Conservation (phyloP, 2,797 vertebrate genomes). For the Xenopus petersii region DNA sequence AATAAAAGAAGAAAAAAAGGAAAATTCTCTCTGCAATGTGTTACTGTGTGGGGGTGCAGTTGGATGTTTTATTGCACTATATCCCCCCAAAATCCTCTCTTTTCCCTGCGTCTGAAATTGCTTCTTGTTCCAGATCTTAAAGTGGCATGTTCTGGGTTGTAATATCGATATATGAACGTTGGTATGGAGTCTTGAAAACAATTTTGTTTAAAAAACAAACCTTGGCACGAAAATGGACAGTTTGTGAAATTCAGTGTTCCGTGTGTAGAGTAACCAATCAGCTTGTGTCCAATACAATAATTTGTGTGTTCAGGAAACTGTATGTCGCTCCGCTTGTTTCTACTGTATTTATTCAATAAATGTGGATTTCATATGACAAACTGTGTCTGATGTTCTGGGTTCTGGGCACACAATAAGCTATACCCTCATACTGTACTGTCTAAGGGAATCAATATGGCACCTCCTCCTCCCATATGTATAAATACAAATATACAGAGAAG, state of each 20-base stretch:
- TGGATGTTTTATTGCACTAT: constrained; percentile 78
- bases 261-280: constrained; percentile 71
- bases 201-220: constrained; percentile 65
- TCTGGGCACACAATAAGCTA: too few relatives aligned
- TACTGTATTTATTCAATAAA: constrained; percentile 94
- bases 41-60: constrained; percentile 80
- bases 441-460: too few relatives aligned
- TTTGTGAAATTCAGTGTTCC: constrained; percentile 73
- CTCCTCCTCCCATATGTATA: too few relatives aligned
- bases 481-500: too few relatives aligned
- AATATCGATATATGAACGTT: constrained; percentile 76
- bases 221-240: constrained; percentile 78
- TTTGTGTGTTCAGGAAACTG: constrained; percentile 53
- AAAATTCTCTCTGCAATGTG: constrained; percentile 75
- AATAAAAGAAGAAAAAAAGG: constrained; percentile 43
- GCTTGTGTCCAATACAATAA: constrained; percentile 61
- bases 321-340: constrained; percentile 92
- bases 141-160: constrained; percentile 78
- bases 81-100: constrained; percentile 68
- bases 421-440: too few relatives aligned
- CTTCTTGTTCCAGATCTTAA: constrained; percentile 85
- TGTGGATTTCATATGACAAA: constrained; percentile 83
- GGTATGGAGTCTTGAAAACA: constrained; percentile 60
- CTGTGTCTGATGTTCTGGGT: too few relatives aligned
- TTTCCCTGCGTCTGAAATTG: constrained; percentile 74